A percentile compares a stretch with the other conserved stretches of the same genome.
These are phyloP conservation scores for Chironomus riparius DNA, from an alignment of 2,888 invertebrate genomes.

Conservation along the genomic window DNA sequence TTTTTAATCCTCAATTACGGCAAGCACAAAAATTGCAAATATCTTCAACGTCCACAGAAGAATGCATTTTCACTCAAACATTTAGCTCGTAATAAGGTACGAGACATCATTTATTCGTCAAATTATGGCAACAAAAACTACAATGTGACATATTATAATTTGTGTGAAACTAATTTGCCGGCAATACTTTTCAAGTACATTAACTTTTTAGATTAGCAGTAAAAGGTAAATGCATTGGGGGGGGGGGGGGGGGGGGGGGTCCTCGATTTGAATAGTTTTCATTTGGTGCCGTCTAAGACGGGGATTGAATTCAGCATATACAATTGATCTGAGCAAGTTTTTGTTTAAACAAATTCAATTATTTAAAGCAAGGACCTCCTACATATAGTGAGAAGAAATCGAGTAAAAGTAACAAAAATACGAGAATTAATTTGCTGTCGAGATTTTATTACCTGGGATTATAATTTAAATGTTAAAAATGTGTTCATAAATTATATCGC, in stretches of 20 bases:
- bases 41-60: neutral
- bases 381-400: no score
- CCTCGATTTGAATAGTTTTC: no score
- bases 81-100: conserved; percentile 14
- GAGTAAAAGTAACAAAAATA: no score
- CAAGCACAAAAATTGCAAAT: neutral
- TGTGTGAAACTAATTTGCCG: neutral
- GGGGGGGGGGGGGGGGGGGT: no score
- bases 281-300: no score
- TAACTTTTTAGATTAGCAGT: conserved; percentile 12
- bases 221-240: no score
- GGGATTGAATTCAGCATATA: no score
- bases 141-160: neutral
- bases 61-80: conserved; percentile 17
- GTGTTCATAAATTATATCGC: neutral
- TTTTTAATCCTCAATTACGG: conserved; percentile 11
- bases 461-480: neutral
- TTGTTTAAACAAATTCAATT: no score
- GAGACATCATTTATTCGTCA: neutral
- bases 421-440: neutral
- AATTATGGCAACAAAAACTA: neutral
- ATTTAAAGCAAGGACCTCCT: no score
- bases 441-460: neutral
- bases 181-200: conserved; percentile 8
- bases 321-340: no score